Conservation (phyloP, 2,797 vertebrate genomes). For the Acridotheres tristis region DNA sequence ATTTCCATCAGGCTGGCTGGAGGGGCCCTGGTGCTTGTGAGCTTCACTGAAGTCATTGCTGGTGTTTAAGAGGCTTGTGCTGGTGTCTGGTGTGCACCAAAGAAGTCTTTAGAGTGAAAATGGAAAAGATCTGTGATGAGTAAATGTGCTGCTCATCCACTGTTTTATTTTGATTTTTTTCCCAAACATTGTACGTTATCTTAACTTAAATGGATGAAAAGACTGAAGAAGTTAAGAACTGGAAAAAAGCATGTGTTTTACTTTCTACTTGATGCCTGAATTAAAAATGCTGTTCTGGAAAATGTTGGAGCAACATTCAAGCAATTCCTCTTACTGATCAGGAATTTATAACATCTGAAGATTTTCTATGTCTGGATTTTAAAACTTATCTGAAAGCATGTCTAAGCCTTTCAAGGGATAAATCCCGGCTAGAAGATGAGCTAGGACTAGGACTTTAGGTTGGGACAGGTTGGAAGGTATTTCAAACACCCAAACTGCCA, state of each 20-base stretch:
- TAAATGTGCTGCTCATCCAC: background rate
- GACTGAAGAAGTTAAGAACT: background rate
- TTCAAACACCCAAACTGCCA: background rate
- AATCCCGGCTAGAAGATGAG: background rate
- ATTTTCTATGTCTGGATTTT: background rate
- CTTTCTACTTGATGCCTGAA: background rate
- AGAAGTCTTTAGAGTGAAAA: background rate
- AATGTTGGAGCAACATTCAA: background rate
- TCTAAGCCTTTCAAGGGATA: background rate
- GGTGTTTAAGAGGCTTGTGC: background rate
- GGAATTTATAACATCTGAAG: background rate
- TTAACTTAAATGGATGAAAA: background rate
- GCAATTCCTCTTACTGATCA: background rate
- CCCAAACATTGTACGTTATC: rapidly evolving
- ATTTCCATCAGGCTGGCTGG: background rate
- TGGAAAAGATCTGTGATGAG: background rate
- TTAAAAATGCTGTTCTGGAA: background rate
- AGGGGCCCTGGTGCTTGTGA: background rate
- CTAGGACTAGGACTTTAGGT: background rate
- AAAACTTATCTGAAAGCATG: background rate
- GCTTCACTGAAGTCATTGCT: background rate
- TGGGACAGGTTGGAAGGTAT: background rate
- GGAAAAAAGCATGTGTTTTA: background rate
- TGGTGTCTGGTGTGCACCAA: background rate
- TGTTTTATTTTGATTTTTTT: background rate